Percentiles rank a stretch among this genome's conserved stretches.
Conservation (phyloP, 2,797 vertebrate genomes). For the Acanthis flammea region DNA sequence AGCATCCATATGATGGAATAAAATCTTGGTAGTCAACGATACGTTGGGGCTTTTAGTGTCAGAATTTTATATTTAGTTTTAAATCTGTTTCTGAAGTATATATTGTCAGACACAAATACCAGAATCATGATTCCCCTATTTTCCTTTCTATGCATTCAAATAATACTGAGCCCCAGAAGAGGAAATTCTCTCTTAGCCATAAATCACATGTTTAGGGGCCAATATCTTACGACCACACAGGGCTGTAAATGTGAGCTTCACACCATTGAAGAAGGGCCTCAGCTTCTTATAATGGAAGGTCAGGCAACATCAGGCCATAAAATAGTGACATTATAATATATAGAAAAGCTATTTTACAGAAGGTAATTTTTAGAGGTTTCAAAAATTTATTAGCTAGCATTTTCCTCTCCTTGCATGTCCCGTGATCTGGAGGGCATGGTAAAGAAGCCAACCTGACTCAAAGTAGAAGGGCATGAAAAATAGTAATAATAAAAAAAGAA, state of each 20-base stretch:
- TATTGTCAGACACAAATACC: neutral
- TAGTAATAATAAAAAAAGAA: neutral
- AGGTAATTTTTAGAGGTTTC: slow-evolving; percentile 47
- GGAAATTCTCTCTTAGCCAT: neutral
- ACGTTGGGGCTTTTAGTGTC: neutral
- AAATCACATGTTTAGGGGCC: neutral
- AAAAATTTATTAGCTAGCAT: slow-evolving; percentile 54
- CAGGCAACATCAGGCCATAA: slow-evolving; percentile 36
- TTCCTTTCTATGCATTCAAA: neutral
- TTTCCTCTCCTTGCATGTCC: neutral
- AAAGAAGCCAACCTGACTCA: neutral
- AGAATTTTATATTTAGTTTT: neutral
- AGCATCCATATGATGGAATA: neutral
- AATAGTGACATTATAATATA: slow-evolving; percentile 45
- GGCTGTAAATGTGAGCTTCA: slow-evolving; percentile 15
- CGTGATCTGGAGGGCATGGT: neutral
- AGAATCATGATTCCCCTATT: neutral
- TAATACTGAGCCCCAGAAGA: neutral
- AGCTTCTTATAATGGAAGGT: slow-evolving; percentile 23
- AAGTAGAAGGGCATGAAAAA: slow-evolving; percentile 5
- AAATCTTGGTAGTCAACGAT: neutral
- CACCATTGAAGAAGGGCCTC: neutral
- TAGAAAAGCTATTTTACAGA: slow-evolving; percentile 58
- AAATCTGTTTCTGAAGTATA: neutral
- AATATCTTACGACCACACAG: neutral